Base-by-base conservation (phyloP, 2,888 invertebrate genomes). In the Rhingia campestris region DNA sequence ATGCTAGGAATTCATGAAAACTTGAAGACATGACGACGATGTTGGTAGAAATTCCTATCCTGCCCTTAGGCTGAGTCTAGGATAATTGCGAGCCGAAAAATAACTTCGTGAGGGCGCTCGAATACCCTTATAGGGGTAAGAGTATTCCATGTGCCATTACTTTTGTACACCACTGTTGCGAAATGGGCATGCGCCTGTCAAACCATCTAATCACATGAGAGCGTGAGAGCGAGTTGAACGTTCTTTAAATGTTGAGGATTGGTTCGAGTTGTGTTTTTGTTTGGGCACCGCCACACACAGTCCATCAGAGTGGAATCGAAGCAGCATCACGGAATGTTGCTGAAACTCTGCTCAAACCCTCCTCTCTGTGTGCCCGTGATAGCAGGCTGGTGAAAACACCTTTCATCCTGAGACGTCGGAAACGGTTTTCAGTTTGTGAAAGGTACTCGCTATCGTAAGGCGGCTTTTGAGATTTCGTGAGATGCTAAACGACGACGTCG, bases 251-350 rank as follows among this genome's bases (percentile, higher is more conserved):
- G 58, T 77, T 69, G 67, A 70, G 69, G 73, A 64, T 77, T 72
- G 73, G 51, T 69, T 59, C 22, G 43, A 33, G 33, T 5, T 54
- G 35, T 41, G 22, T 22, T 22, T 22, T 22, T 22, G 22, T 22
- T 22, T 22, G 59, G 45, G 39, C 32, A 33, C 10, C 10, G 37
- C 6, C 32, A 41, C 35, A 30, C 49, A 69, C 66, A 81, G 81
- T 82, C 73, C 69, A 82, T 82, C 82, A 77, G 73, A 58, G 69
- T 64, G 22, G 59, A 70, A 63, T 79, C 69, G 79, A 47, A 54
- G 77, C 82, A 79, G 79, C 84, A 84, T 84, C 79, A 75, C 54
- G 39, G 14, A 70, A 84, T 80, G 84, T 84, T 84, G 84, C 84
- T 63, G 63, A 73, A 10, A 51, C 30, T 58, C 45, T 53, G 72